Evolutionary conservation across 2,113 vertebrate genomes (phyloP).

Genomic region (Lepisosteus oculatus): DNA sequence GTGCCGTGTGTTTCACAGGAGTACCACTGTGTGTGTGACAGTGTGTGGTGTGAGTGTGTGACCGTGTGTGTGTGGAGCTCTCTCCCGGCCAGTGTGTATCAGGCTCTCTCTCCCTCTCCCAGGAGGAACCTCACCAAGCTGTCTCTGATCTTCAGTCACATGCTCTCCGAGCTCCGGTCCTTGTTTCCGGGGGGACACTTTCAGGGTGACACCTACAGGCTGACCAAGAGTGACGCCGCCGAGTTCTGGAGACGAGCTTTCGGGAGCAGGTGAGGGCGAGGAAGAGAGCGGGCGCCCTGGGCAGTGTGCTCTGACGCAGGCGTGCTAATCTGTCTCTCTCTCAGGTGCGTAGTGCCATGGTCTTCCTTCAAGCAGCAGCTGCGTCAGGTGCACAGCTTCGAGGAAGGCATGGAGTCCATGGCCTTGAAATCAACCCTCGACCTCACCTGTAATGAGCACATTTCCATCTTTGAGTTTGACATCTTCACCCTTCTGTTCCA

Average conservation of each 20-base stretch:
- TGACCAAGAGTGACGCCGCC: constrained; percentile 60
- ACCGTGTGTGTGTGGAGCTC: not conserved
- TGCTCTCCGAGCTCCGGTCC: constrained; percentile 69
- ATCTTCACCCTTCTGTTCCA: constrained; percentile 85
- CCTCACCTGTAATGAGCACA: constrained; percentile 77
- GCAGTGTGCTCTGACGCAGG: no score
- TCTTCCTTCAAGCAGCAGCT: constrained; percentile 65
- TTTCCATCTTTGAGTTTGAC: constrained; percentile 88
- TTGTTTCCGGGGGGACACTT: constrained; percentile 70
- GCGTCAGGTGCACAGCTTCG: constrained; percentile 58
- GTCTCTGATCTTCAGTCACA: constrained; percentile 82
- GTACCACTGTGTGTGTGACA: not conserved
- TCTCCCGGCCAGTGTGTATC: not conserved
- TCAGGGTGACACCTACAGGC: constrained; percentile 65
- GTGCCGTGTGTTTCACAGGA: not conserved
- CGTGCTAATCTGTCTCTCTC: not conserved
- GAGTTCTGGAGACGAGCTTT: constrained; percentile 75
- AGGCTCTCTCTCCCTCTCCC: not conserved
- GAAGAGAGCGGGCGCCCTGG: no score
- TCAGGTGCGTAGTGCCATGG: constrained; percentile 80
- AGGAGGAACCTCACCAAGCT: constrained; percentile 80
- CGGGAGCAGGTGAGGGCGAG: constrained; percentile 61
- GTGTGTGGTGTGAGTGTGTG: not conserved
- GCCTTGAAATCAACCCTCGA: constrained; percentile 81
- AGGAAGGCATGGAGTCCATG: constrained; percentile 67